Base-by-base conservation (phyloP, 1,140 invertebrate genomes). In the Bombus balteatus region DNA sequence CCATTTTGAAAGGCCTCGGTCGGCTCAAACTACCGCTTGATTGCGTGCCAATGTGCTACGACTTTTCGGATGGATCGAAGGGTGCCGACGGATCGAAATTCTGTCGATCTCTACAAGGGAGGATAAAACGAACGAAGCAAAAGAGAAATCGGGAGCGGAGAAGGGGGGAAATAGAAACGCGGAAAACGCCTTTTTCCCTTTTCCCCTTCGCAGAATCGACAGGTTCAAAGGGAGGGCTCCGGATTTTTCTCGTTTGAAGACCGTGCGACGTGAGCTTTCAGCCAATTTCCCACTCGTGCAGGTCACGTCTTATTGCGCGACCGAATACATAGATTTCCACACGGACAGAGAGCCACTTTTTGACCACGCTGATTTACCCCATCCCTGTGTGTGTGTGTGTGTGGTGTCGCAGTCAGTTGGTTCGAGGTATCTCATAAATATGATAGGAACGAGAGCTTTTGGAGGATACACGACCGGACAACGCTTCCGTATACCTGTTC, bases 21-120 rank as follows among this genome's bases (percentile, higher is more conserved):
- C 59, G 65, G 76, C 43, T 76, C 41, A 83, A 90, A 85, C 76
- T 77, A 68, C 43, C 86, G 88, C 78, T 86, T 88, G 91, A 92
- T 92, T 91, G 89, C 90, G 71, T 90, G 87, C 89, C 87, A 91
- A 92, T 92, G 87, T 87, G 90, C 86, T 79, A 86, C 81, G 85
- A 91, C 89, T 91, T 92, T 86, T n/a, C 47, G 18, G 47, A 18
- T 53, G 47, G 47, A 53, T 53, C 53, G 72, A 68, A 66, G 59
- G 34, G 47, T 76, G 77, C n/a, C 62, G 22, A 53, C 47, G 18
- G 47, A 53, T 53, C 47, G 47, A 53, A 53, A 34, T 6, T 43
- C 22, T 8, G 10, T 62, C 59, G 28, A 62, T 62, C n/a, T 76
- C 37, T 22, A n/a, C 22, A 59, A 59, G 84, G 43, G 53, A 68